Conservation (phyloP, 2,113 vertebrate genomes). For the Seriola quinqueradiata region DNA sequence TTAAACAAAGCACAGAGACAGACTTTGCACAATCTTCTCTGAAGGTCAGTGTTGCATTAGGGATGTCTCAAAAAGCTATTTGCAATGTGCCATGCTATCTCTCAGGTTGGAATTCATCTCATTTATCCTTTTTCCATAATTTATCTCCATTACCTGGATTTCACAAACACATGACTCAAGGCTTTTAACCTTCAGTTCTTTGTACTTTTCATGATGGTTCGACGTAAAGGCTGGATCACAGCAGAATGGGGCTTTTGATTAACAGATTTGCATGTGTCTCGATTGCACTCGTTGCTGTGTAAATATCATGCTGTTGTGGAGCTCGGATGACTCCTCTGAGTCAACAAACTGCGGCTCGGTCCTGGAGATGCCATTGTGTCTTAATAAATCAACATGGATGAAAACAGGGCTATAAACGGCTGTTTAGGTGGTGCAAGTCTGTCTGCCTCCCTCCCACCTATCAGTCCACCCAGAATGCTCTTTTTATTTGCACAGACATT, state of each 20-base stretch:
- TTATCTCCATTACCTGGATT: slow-evolving; percentile 63
- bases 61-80: slow-evolving; percentile 25
- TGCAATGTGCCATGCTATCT: slow-evolving; percentile 23
- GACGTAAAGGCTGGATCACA: slow-evolving; percentile 18
- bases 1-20: slow-evolving; percentile 28
- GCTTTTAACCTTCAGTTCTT: slow-evolving; percentile 60
- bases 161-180: slow-evolving; percentile 66
- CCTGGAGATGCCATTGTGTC: slow-evolving; percentile 51
- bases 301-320: slow-evolving; percentile 68
- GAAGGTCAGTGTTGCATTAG: slow-evolving; percentile 46
- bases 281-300: slow-evolving; percentile 39
- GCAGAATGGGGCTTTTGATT: slow-evolving; percentile 24
- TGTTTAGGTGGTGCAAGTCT: slow-evolving; percentile 82
- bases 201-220: slow-evolving; percentile 47
- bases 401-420: slow-evolving; percentile 63
- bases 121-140: slow-evolving; percentile 44
- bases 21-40: slow-evolving; percentile 34
- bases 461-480: slow-evolving; percentile 54
- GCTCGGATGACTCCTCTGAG: slow-evolving; percentile 65
- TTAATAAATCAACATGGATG: slow-evolving; percentile 44
- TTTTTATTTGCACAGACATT: slow-evolving; percentile 88
- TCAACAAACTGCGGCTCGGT: slow-evolving; percentile 63
- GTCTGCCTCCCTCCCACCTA: slow-evolving; percentile 72
- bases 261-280: slow-evolving; percentile 55
- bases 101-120: slow-evolving; percentile 21